These are phyloP conservation scores for Drosophila falleni DNA, from an alignment of 2,888 invertebrate species.

Conservation along the genomic window DNA sequence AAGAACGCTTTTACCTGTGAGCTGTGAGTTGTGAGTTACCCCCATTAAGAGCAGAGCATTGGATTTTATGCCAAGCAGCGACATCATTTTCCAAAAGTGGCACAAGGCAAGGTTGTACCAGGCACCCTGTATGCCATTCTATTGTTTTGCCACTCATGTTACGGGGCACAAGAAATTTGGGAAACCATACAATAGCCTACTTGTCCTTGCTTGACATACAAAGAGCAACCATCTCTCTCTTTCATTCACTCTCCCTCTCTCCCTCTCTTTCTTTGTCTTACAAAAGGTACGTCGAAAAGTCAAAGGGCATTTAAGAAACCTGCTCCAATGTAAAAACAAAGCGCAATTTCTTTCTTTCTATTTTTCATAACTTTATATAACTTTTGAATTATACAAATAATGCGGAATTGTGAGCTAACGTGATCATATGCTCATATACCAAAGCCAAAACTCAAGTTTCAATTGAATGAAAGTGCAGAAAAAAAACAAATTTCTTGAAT, in stretches of 20 bases:
- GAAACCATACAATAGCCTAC: conserved; percentile 38
- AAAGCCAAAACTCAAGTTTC: conserved; percentile 20
- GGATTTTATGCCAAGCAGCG: background rate
- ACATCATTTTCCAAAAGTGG: conserved; percentile 18
- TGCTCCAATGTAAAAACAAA: conserved; percentile 2
- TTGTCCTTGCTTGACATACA: conserved; percentile 42
- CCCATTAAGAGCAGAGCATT: conserved; percentile 12
- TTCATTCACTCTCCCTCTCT: background rate
- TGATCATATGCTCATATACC: conserved; percentile 13
- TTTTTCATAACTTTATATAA: conserved; percentile 20
- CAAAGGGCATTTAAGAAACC: conserved; percentile 14
- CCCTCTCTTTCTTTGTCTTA: background rate
- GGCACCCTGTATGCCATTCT: conserved; percentile 21
- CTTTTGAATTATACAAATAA: conserved; percentile 31
- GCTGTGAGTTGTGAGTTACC: conserved; percentile 8
- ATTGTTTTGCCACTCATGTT: conserved; percentile 29
- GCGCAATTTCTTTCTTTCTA: conserved; percentile 8
- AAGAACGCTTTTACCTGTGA: conserved; percentile 36
- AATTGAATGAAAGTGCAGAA: conserved; percentile 31
- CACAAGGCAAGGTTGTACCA: conserved; percentile 17
- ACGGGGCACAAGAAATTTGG: conserved; percentile 22
- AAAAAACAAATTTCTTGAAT: conserved; percentile 21
- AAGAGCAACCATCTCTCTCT: conserved; percentile 10
- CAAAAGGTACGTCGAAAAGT: conserved; percentile 23
- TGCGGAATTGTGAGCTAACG: conserved; percentile 17